Percentiles rank a stretch among this genome's conserved stretches.
phyloP scores from a whole-genome alignment of 1,140 invertebrate species.

The Drosophila saltans region DNA sequence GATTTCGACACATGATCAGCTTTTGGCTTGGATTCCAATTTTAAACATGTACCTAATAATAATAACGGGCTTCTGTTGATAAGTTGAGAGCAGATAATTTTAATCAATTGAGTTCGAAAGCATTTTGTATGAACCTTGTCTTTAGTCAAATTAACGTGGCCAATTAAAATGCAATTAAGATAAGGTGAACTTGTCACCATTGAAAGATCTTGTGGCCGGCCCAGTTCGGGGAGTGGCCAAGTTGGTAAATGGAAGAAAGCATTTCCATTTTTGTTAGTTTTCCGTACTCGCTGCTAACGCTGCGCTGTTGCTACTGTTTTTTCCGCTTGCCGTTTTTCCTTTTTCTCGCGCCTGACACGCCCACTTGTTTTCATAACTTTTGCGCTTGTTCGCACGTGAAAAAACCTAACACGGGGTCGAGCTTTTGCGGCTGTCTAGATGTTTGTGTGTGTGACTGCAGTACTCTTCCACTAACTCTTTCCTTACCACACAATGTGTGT shows the following conservation, averaged over 20 bases:
- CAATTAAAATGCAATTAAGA: neutral
- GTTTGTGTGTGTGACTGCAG: slow-evolving; percentile 1
- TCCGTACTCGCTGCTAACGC: slow-evolving; percentile 14
- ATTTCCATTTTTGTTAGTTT: slow-evolving; percentile 14
- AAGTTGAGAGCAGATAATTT: too few species aligned
- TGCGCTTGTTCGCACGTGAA: slow-evolving; percentile 44
- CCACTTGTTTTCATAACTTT: slow-evolving; percentile 70
- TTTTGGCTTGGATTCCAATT: too few species aligned
- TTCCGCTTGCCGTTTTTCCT: slow-evolving; percentile 11
- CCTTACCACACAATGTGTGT: neutral
- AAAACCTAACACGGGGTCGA: slow-evolving; percentile 32
- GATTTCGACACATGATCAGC: too few species aligned
- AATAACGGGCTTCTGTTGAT: too few species aligned
- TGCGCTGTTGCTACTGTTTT: slow-evolving; percentile 5
- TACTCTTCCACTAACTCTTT: neutral
- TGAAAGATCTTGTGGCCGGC: neutral
- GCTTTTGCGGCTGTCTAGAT: slow-evolving; percentile 31
- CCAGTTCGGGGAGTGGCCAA: neutral
- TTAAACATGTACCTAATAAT: too few species aligned
- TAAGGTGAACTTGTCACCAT: neutral
- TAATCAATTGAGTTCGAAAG: too few species aligned
- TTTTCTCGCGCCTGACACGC: slow-evolving; percentile 21
- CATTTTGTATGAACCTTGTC: too few species aligned
- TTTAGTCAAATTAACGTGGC: neutral
- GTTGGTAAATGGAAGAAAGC: neutral